Conservation (phyloP, 2,797 vertebrate species). For the Gymnoscopelus microlampas region DNA sequence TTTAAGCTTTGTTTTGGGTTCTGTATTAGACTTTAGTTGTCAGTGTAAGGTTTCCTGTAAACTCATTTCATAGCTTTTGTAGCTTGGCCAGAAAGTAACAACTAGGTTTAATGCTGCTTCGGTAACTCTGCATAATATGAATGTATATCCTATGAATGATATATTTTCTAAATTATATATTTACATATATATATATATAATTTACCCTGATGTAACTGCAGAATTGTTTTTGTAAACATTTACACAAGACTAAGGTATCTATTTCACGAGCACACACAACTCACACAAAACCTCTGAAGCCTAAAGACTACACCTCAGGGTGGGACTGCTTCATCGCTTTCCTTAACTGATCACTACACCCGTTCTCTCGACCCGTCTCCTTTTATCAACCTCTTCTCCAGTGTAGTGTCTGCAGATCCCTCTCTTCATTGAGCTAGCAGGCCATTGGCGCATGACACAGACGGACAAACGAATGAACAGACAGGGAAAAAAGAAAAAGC, state of each 20-base stretch:
- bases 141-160: conserved; percentile 38
- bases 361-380: background rate
- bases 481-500: conserved; percentile 26
- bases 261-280: conserved; percentile 18
- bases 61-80: conserved; percentile 11
- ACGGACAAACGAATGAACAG: background rate
- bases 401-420: conserved; percentile 48
- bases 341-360: conserved; percentile 5
- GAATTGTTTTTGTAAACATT: conserved; percentile 66
- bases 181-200: conserved; percentile 68
- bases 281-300: conserved; percentile 54
- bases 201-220: conserved; percentile 76
- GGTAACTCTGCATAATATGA: conserved; percentile 52
- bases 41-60: background rate
- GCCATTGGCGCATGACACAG: conserved; percentile 39
- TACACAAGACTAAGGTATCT: conserved; percentile 44
- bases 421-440: conserved; percentile 69
- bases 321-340: conserved; percentile 54
- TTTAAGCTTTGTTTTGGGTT: no score
- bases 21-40: background rate
- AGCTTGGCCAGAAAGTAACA: conserved; percentile 53
- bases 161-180: conserved; percentile 67
- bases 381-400: conserved; percentile 14
- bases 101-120: conserved; percentile 26
- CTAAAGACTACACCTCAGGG: conserved; percentile 64